Base-by-base conservation (phyloP, 2,888 invertebrate species). In the Amblyteles armatorius region DNA sequence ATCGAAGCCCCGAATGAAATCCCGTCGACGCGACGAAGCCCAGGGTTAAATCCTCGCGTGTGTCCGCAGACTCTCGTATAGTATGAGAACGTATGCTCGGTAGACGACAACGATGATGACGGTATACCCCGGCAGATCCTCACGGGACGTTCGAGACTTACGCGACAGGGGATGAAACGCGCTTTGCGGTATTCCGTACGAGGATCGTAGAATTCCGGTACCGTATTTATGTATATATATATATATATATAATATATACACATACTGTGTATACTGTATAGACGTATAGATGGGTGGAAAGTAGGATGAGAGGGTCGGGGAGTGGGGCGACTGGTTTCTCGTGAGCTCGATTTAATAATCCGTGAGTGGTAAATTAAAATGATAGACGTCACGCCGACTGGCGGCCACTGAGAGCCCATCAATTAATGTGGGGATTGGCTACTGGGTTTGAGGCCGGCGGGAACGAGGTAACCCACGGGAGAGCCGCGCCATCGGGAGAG, bases 371-470 rank as follows among this genome's bases (percentile, higher is more conserved):
- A 91, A 92, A 93, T 93, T 92, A 92, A 93, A 93, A 93, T 91
- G 92, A 92, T 91, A 91, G 92, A 92, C 92, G 88, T 88, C 88
- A 88, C 83, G 78, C 60, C 84, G 84, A 84, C 79, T 84, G 90
- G 91, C 91, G 91, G 90, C 90, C 88, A 93, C 91, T 90, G 93
- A 92, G 92, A 92, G 91, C 91, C 90, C 91, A 92, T 93, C 92
- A 93, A 93, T 93, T 93, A 93, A 92, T 90, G 84, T 57, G 73
- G 76, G 79, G 65, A 79, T 79, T 52, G 22, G 68, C 57, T 57
- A 29, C n/a, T 33, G 52, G 82, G 48, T 82, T 48, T 76, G 79
- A 76, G 72, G 74, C 71, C 79, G 13, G 52, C 44, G 44, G 67
- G 76, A 68, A 79, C 67, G 82, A 71, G 57, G 57, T 76, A 76